These are phyloP conservation scores for Osmerus eperlanus DNA, from an alignment of 2,113 vertebrate genomes.

Conservation along the genomic window DNA sequence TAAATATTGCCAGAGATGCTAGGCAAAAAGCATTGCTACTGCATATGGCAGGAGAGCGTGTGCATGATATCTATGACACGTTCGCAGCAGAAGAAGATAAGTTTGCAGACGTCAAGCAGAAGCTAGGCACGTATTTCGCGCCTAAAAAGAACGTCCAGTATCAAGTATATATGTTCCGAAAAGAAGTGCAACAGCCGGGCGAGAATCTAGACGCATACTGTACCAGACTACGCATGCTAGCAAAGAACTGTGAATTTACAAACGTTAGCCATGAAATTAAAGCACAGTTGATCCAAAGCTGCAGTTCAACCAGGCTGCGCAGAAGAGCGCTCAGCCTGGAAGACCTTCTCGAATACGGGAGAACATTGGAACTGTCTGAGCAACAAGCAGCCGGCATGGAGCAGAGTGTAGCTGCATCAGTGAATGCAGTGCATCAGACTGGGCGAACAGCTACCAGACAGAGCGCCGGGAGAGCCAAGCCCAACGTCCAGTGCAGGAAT, in stretches of 20 bases:
- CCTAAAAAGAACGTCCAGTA: constrained; percentile 19
- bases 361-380: constrained; percentile 12
- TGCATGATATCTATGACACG: too few relatives aligned
- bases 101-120: constrained; percentile 9
- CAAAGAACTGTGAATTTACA: too few relatives aligned
- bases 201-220: constrained; percentile 17
- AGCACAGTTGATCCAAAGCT: constrained; percentile 28
- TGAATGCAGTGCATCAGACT: not conserved
- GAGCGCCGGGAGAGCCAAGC: too few relatives aligned
- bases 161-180: constrained; percentile 9
- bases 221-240: constrained; percentile 19
- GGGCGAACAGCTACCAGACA: too few relatives aligned
- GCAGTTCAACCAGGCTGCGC: constrained; percentile 12
- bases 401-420: not conserved
- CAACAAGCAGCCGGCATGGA: not conserved
- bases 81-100: not conserved
- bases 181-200: not conserved
- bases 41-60: too few relatives aligned
- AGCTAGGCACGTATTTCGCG: constrained; percentile 8
- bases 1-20: too few relatives aligned
- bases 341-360: constrained; percentile 18
- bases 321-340: constrained; percentile 6
- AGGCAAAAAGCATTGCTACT: too few relatives aligned
- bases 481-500: too few relatives aligned
- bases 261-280: too few relatives aligned